A percentile compares a stretch with the other conserved stretches of the same genome.
phyloP scores from a whole-genome alignment of 2,888 invertebrate species.

The Lypha dubia region DNA sequence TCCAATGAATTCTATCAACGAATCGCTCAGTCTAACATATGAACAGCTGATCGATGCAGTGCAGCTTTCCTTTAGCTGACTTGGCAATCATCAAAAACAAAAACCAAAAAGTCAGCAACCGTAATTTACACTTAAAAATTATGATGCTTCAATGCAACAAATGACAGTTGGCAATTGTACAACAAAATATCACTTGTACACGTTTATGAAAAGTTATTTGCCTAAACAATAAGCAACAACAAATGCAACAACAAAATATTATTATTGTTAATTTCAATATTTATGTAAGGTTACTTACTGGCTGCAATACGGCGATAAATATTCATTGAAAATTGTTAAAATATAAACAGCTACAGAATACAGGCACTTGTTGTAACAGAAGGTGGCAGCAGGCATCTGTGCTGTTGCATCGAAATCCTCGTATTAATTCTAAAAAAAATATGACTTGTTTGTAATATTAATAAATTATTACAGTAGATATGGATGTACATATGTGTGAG shows the following conservation, averaged over 20 bases:
- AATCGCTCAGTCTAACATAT: no score
- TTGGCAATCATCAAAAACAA: conserved; percentile 32
- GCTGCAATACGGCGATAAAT: conserved; percentile 24
- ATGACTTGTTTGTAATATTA: conserved; percentile 66
- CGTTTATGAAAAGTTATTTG: conserved; percentile 54
- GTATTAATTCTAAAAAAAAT: conserved; percentile 55
- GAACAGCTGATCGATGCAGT: background rate
- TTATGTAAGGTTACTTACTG: conserved; percentile 51
- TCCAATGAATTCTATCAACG: no score
- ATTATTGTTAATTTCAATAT: conserved; percentile 61
- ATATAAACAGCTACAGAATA: background rate
- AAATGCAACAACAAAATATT: conserved; percentile 35
- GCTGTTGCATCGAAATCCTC: conserved; percentile 5
- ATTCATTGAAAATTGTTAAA: conserved; percentile 42
- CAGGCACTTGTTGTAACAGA: background rate
- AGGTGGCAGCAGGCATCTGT: conserved; percentile 26
- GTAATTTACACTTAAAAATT: conserved; percentile 54
- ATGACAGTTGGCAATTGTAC: conserved; percentile 57
- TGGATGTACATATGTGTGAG: no score
- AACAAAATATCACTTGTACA: conserved; percentile 56
- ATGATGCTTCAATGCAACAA: conserved; percentile 55
- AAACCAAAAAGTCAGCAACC: no score
- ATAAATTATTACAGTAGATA: conserved; percentile 67
- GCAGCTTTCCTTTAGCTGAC: background rate
- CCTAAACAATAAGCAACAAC: conserved; percentile 21